Evolutionary conservation across 1,140 invertebrate species (phyloP).

Genomic region (Caenorhabditis latens): DNA sequence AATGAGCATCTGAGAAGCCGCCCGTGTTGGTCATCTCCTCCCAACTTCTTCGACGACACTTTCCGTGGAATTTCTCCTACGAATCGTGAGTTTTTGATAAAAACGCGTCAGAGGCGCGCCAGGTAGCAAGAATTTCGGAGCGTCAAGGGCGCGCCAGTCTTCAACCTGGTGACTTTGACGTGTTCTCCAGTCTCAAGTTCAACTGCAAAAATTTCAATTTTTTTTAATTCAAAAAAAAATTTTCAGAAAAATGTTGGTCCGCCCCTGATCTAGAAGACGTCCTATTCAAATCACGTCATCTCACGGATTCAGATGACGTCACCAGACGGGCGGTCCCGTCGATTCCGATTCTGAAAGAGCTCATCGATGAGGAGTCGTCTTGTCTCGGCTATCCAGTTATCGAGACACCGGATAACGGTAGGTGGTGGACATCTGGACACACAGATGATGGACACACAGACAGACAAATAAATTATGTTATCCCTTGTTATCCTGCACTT

Average conservation of each 20-base stretch:
- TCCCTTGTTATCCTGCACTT: too few relatives aligned
- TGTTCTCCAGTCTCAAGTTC: neutral
- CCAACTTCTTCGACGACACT: constrained; percentile 42
- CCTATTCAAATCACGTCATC: neutral
- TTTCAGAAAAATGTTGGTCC: constrained; percentile 60
- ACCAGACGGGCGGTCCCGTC: neutral
- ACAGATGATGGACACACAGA: too few relatives aligned
- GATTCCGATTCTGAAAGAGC: constrained; percentile 10
- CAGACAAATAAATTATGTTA: too few relatives aligned
- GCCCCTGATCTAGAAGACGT: constrained; percentile 53
- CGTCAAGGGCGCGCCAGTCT: too few relatives aligned
- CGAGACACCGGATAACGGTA: constrained; percentile 51
- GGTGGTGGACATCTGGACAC: neutral
- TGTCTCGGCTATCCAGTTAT: constrained; percentile 44
- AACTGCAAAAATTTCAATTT: neutral
- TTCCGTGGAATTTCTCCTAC: constrained; percentile 25
- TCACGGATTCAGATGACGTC: neutral
- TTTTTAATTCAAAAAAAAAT: neutral
- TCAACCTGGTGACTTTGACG: too few relatives aligned
- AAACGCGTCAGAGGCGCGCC: too few relatives aligned
- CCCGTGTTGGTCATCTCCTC: constrained; percentile 53
- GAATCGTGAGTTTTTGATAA: neutral
- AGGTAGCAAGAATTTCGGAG: too few relatives aligned
- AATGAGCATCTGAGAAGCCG: neutral
- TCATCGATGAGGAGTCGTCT: neutral